These are phyloP conservation scores for Temnothorax longispinosus DNA, from an alignment of 1,140 invertebrate genomes.

Conservation along the genomic window DNA sequence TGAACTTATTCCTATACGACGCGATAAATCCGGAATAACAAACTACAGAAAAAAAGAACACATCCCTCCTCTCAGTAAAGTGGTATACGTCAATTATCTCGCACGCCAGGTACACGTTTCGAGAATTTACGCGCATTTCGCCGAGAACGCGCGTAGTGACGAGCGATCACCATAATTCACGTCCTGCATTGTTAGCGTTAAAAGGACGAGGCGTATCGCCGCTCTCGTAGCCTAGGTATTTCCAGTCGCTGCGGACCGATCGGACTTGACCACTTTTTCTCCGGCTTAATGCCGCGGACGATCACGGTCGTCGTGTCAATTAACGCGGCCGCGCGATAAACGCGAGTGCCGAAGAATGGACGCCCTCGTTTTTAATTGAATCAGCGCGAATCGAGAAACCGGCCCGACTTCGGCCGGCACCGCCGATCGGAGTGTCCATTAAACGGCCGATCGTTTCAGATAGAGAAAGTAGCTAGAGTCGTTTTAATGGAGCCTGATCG, in stretches of 20 bases:
- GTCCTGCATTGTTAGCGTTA: slow-evolving; percentile 58
- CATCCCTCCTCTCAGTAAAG: background rate
- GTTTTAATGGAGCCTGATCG: slow-evolving; percentile 73
- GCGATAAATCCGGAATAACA: slow-evolving; percentile 1
- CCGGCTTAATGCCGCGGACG: slow-evolving; percentile 49
- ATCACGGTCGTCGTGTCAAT: slow-evolving; percentile 73
- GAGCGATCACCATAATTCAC: slow-evolving; percentile 56
- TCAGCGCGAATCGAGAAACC: slow-evolving; percentile 67
- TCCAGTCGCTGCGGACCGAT: slow-evolving; percentile 27
- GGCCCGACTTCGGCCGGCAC: slow-evolving; percentile 38
- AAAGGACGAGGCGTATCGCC: slow-evolving; percentile 47
- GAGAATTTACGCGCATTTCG: slow-evolving; percentile 51
- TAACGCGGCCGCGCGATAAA: slow-evolving; percentile 69
- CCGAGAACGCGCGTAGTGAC: slow-evolving; percentile 30
- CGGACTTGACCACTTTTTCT: slow-evolving; percentile 51
- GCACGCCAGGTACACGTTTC: slow-evolving; percentile 32
- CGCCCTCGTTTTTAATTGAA: slow-evolving; percentile 74
- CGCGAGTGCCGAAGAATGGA: slow-evolving; percentile 60
- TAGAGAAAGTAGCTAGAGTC: slow-evolving; percentile 72
- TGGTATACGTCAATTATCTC: slow-evolving; percentile 44
- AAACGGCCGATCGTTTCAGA: slow-evolving; percentile 73
- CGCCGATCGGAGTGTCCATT: slow-evolving; percentile 64
- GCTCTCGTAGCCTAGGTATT: background rate
- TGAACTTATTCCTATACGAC: background rate
- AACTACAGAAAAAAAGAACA: background rate